Evolutionary conservation across 2,797 vertebrate species (phyloP).

Genomic region (Paratrypauchen microcephalus): DNA sequence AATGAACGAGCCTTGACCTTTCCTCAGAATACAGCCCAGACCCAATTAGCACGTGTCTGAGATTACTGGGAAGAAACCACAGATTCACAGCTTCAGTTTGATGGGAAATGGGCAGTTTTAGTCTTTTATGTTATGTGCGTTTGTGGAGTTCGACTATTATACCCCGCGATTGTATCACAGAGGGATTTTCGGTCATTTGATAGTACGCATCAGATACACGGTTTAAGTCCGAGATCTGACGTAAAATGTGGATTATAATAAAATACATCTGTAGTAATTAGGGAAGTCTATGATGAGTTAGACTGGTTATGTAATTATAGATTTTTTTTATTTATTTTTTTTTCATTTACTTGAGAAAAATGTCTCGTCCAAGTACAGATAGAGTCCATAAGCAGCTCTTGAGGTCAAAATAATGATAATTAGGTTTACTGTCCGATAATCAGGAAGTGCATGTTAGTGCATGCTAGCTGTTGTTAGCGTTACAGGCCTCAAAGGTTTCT

Average conservation of each 20-base stretch:
- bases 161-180: neutral
- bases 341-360: neutral
- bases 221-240: neutral
- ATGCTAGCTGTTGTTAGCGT: no score
- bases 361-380: no score
- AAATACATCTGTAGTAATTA: neutral
- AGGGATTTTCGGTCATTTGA: neutral
- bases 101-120: neutral
- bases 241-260: neutral
- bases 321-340: neutral
- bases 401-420: no score
- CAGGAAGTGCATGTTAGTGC: no score
- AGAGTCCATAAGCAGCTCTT: no score
- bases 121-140: neutral
- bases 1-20: slow-evolving; percentile 11
- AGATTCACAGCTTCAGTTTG: neutral
- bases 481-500: no score
- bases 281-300: neutral
- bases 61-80: slow-evolving; percentile 16
- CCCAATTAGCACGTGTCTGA: slow-evolving; percentile 17
- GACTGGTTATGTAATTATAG: neutral
- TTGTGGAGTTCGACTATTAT: neutral
- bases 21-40: slow-evolving; percentile 17
- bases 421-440: no score
- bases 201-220: neutral